phyloP scores from a whole-genome alignment of 2,888 invertebrate species.

The Tiliacea aurago region DNA sequence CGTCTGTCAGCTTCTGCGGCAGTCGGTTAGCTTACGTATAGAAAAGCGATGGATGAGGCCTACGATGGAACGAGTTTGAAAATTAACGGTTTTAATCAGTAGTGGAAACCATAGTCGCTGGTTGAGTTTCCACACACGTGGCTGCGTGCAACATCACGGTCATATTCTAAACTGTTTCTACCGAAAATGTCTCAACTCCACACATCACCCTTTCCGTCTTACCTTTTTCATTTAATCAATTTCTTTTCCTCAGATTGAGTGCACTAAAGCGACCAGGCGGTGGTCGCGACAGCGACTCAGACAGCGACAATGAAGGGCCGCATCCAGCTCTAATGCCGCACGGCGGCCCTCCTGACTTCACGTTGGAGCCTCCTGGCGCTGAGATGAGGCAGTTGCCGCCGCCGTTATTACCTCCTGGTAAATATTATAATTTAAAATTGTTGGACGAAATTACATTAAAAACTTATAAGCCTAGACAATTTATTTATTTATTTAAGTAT shows the following conservation, averaged over 20 bases:
- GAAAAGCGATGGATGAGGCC: neutral
- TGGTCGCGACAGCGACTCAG: slow-evolving; percentile 82
- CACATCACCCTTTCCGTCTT: too few relatives aligned
- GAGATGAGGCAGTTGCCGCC: slow-evolving; percentile 83
- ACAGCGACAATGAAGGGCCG: slow-evolving; percentile 78
- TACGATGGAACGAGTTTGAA: neutral
- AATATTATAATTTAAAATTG: too few relatives aligned
- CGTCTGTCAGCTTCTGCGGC: too few relatives aligned
- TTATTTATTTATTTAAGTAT: too few relatives aligned
- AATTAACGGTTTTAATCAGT: too few relatives aligned
- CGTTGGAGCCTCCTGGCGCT: slow-evolving; percentile 83
- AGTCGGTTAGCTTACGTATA: too few relatives aligned
- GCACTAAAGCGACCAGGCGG: slow-evolving; percentile 79
- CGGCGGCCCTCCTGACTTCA: slow-evolving; percentile 68
- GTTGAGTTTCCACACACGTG: too few relatives aligned
- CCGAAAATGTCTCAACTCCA: neutral
- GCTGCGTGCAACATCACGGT: neutral
- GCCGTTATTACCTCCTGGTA: slow-evolving; percentile 81
- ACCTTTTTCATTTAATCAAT: neutral
- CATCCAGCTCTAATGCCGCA: slow-evolving; percentile 49
- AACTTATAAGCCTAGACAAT: too few relatives aligned
- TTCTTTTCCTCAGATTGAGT: slow-evolving; percentile 75
- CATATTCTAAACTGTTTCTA: neutral
- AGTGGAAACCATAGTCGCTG: too few relatives aligned
- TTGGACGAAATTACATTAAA: too few relatives aligned